Percentiles rank a stretch among this genome's conserved stretches.
Evolutionary conservation across 2,113 vertebrate species (phyloP).

Genomic region (Piprites chloris): DNA sequence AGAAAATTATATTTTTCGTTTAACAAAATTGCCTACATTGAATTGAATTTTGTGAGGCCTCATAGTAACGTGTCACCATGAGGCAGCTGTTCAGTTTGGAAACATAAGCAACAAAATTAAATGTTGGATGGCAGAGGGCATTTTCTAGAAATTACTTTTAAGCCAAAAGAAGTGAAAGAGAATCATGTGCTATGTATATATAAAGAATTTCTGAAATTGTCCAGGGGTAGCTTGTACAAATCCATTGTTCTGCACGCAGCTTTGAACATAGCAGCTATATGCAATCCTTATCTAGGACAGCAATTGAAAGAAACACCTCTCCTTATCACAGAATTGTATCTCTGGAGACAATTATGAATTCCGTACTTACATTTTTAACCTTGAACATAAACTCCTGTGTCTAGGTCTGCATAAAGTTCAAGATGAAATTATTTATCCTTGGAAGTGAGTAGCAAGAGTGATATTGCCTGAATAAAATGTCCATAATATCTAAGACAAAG

Average conservation of each 20-base stretch:
- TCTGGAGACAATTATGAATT: slow-evolving; percentile 22
- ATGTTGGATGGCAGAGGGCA: not conserved
- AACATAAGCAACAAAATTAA: not conserved
- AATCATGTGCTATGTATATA: not conserved
- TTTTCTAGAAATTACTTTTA: not conserved
- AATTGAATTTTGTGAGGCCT: not conserved
- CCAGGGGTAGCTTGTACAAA: not conserved
- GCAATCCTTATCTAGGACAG: not conserved
- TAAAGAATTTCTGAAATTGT: not conserved
- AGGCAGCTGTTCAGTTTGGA: not conserved
- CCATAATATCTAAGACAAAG: not conserved
- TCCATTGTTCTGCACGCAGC: not conserved
- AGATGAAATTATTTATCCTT: not conserved
- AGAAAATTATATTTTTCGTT: not conserved
- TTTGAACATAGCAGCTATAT: not conserved
- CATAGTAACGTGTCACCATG: not conserved
- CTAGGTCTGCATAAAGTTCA: not conserved
- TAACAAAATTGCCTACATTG: not conserved
- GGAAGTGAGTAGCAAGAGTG: not conserved
- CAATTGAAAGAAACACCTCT: slow-evolving; percentile 17
- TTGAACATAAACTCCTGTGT: not conserved
- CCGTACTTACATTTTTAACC: not conserved
- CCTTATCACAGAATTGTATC: not conserved
- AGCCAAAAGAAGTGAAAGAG: not conserved
- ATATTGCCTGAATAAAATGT: not conserved